Base-by-base conservation (phyloP, 1,140 invertebrate species). In the Meteorus sp. region DNA sequence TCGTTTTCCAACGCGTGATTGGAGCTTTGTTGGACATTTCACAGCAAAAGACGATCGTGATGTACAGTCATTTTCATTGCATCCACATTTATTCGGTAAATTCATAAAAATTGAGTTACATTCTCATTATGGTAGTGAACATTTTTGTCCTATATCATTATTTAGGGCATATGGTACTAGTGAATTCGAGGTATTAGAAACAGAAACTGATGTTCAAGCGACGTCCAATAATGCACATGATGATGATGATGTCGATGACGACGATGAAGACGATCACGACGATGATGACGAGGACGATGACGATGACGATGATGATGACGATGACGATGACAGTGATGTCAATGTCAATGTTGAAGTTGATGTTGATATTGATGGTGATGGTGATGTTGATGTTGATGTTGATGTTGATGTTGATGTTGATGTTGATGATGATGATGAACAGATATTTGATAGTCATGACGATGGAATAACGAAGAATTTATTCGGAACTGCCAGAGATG, bases 141-240 rank as follows among this genome's bases (percentile, higher is more conserved):
- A 99, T 74, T 99, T 94, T 73, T 99, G 98, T 77, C 97, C 97
- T 0, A 84, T 99, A 43, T 97, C 93, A 3, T 80, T 96, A 11
- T 92, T 97, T 76, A 85, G 92, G 33, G 90, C 94, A 3, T 97
- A 92, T 73, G 95, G 95, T 5, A 94, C 92, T 2, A 93, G 90
- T 39, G 93, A 95, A 72, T 93, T 92, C 71, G 93, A 95, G 75
- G 92, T 94, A 7, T 75, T 92, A 2, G 89, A 92, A 72, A 91
- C 88, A 27, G 89, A 91, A 67, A 89, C 88, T 43, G 84, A 87
- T 8, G 64, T 67, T 55, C 69, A 71, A 33, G 86, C 69, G 83
- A 85, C 63, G 81, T 59, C 25, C 0, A 22, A 47, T n/a, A 23
- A 23, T 48, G 13, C 15, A 17, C 2, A 37, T 47, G 29, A 55